Percentiles rank a stretch among this genome's conserved stretches.
Conservation (phyloP, 2,113 vertebrate species). For the Phainopepla nitens region DNA sequence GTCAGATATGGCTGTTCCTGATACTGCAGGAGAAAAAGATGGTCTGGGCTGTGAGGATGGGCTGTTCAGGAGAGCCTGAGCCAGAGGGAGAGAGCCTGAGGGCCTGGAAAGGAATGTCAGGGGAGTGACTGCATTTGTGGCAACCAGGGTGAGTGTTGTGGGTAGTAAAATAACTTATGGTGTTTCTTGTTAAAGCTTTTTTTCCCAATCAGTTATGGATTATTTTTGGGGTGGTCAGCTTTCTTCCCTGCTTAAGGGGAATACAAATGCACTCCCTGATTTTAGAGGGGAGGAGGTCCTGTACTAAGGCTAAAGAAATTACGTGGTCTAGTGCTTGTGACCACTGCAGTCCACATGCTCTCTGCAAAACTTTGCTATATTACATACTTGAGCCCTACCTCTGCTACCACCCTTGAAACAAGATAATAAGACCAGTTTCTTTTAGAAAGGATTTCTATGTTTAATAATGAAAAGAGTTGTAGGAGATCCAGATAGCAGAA, state of each 20-base stretch:
- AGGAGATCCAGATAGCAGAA: background rate
- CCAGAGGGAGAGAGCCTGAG: background rate
- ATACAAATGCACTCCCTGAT: background rate
- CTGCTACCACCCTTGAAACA: background rate
- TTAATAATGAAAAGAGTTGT: background rate
- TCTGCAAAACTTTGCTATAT: background rate
- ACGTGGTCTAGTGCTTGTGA: background rate
- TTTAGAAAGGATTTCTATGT: background rate
- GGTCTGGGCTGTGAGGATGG: background rate
- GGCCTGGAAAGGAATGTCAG: background rate
- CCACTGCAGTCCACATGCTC: rapidly evolving
- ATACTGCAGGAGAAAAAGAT: background rate
- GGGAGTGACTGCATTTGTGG: background rate
- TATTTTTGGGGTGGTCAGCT: background rate
- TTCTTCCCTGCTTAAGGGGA: background rate
- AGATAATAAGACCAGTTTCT: background rate
- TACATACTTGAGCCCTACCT: background rate
- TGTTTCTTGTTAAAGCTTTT: background rate
- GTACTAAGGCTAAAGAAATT: background rate
- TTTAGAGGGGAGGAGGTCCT: background rate
- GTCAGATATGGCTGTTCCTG: background rate
- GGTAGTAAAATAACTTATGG: background rate
- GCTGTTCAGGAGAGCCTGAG: background rate
- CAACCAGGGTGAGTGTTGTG: background rate
- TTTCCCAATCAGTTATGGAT: background rate